A percentile compares a stretch with the other conserved stretches of the same genome.
Evolutionary conservation across 2,888 invertebrate genomes (phyloP).

Genomic region (Drosophila robusta): DNA sequence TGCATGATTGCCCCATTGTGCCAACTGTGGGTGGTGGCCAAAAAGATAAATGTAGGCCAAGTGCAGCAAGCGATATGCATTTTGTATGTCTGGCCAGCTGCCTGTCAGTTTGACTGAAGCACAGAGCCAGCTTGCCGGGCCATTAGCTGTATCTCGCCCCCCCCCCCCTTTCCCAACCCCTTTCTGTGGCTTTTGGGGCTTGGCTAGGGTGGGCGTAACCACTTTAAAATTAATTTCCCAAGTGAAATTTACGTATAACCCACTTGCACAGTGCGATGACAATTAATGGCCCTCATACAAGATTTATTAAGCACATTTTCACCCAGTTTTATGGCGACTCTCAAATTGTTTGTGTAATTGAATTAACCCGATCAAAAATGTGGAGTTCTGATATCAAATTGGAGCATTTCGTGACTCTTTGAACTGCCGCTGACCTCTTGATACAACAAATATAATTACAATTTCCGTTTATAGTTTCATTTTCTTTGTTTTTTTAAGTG

Average conservation of each 20-base stretch:
- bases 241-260: constrained; percentile 75
- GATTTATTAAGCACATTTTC: constrained; percentile 42
- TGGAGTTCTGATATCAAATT: constrained; percentile 23
- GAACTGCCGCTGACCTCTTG: constrained; percentile 53
- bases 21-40: constrained; percentile 37
- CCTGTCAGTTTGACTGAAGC: constrained; percentile 51
- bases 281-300: constrained; percentile 38
- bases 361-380: constrained; percentile 42
- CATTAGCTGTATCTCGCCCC: constrained; percentile 54
- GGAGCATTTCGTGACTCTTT: constrained; percentile 55
- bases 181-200: constrained; percentile 3
- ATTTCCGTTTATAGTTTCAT: constrained; percentile 15
- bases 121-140: constrained; percentile 61
- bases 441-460: constrained; percentile 12
- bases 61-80: constrained; percentile 58
- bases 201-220: constrained; percentile 42
- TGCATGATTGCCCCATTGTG: constrained; percentile 33
- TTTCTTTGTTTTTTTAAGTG: neutral
- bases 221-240: constrained; percentile 79
- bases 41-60: constrained; percentile 73
- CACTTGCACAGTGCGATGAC: constrained; percentile 14
- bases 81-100: constrained; percentile 19
- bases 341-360: constrained; percentile 29
- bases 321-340: constrained; percentile 18
- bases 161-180: neutral